These are phyloP conservation scores for Pavo muticus DNA, from an alignment of 2,113 vertebrate species.

Conservation along the genomic window DNA sequence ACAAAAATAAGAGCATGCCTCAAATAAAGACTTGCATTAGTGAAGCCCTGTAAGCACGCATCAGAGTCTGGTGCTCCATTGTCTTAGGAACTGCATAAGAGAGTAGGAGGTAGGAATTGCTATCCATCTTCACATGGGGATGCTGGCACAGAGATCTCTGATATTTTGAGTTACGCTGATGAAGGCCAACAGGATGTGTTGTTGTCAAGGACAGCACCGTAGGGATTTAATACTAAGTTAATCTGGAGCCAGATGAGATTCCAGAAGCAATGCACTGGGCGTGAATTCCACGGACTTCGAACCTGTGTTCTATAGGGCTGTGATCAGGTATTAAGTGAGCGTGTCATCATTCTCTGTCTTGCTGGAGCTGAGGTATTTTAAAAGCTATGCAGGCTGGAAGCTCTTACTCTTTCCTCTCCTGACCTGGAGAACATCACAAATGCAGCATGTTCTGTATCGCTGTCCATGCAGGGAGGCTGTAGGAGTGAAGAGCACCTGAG, in stretches of 20 bases:
- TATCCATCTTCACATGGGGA: background rate
- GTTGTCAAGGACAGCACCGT: background rate
- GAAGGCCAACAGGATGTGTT: background rate
- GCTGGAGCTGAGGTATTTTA: slow-evolving; percentile 16
- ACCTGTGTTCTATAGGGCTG: background rate
- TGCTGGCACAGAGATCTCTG: background rate
- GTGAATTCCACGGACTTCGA: background rate
- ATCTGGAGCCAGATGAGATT: background rate
- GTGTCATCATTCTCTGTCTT: background rate
- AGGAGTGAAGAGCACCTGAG: slow-evolving; percentile 11
- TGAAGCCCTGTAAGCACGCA: background rate
- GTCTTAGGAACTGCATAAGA: background rate
- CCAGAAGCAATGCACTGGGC: background rate
- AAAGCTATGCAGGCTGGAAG: background rate
- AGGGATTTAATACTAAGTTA: background rate
- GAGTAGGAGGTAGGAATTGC: background rate
- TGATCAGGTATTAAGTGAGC: background rate
- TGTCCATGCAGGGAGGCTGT: background rate
- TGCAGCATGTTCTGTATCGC: background rate
- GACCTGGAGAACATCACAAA: background rate
- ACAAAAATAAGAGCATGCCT: background rate
- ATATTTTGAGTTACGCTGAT: background rate
- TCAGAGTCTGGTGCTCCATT: background rate
- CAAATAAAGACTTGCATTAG: background rate
- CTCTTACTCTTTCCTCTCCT: background rate